phyloP scores from a whole-genome alignment of 1,140 invertebrate species.

The Octopus bimaculoides region DNA sequence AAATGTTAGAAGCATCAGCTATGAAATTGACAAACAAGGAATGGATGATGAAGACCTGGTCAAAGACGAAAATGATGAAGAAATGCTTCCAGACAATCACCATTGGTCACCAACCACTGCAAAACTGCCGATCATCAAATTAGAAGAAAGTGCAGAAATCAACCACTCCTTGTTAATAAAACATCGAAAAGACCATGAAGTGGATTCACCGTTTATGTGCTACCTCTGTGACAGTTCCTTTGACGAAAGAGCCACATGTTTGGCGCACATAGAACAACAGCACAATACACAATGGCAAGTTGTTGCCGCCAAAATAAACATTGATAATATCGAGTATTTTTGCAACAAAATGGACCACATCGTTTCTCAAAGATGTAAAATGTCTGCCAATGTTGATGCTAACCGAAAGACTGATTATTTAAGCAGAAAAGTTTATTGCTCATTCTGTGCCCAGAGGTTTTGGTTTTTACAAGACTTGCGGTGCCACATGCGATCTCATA shows the following conservation, averaged over 20 bases:
- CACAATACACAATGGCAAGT: slow-evolving; percentile 63
- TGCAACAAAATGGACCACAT: slow-evolving; percentile 19
- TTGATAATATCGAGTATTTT: slow-evolving; percentile 41
- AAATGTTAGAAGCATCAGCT: slow-evolving; percentile 39
- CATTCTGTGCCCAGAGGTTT: slow-evolving; percentile 84
- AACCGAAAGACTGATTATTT: slow-evolving; percentile 74
- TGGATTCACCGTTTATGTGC: slow-evolving; percentile 83
- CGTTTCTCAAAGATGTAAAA: slow-evolving; percentile 19
- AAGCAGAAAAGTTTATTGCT: slow-evolving; percentile 74
- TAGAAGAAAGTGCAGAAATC: too few relatives aligned
- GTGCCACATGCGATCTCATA: slow-evolving; percentile 76
- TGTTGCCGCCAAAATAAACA: slow-evolving; percentile 47
- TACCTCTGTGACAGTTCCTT: slow-evolving; percentile 88
- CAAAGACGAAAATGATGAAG: too few relatives aligned
- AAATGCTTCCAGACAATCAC: too few relatives aligned
- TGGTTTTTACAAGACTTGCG: slow-evolving; percentile 91
- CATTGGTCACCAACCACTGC: too few relatives aligned
- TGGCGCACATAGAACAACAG: slow-evolving; percentile 74
- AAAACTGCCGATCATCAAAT: too few relatives aligned
- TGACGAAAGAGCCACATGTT: slow-evolving; percentile 71
- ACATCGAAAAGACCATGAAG: slow-evolving; percentile 51
- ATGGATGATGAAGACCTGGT: slow-evolving; percentile 35
- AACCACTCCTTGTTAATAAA: slow-evolving; percentile 10
- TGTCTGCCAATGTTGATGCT: slow-evolving; percentile 61
- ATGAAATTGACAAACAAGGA: slow-evolving; percentile 46